Evolutionary conservation across 2,797 vertebrate genomes (phyloP).

Genomic region (Lindbergichthys nudifrons): DNA sequence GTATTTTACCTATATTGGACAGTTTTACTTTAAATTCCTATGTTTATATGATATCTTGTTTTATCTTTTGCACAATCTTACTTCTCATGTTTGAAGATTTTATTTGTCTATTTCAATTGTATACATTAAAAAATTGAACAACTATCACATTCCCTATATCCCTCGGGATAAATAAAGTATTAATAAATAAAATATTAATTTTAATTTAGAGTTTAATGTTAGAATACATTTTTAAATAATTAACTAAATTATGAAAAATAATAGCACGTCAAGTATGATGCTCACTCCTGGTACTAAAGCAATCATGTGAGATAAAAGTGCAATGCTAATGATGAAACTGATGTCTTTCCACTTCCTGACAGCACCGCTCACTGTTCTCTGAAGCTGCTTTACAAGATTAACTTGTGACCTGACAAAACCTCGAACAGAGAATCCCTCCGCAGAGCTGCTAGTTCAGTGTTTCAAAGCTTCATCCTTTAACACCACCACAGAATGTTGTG

Average conservation of each 20-base stretch:
- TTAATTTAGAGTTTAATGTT: too few species aligned
- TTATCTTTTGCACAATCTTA: too few species aligned
- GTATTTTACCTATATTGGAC: too few species aligned
- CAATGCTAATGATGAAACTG: constrained; percentile 27
- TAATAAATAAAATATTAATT: too few species aligned
- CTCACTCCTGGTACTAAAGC: constrained; percentile 2
- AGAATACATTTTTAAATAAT: not conserved
- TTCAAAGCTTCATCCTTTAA: constrained; percentile 9
- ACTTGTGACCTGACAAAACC: constrained; percentile 46
- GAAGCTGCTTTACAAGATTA: constrained; percentile 47
- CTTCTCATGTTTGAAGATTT: too few species aligned
- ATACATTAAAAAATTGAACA: too few species aligned
- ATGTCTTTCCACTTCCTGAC: constrained; percentile 48
- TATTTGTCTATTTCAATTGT: too few species aligned
- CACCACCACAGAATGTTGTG: not conserved
- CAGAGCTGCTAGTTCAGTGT: constrained; percentile 20
- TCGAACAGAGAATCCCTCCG: constrained; percentile 28
- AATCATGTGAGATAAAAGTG: constrained; percentile 26
- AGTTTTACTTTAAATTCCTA: too few species aligned
- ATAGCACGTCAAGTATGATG: not conserved
- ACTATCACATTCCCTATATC: too few species aligned
- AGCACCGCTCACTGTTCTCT: constrained; percentile 34
- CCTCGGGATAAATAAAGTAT: too few species aligned
- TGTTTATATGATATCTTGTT: too few species aligned
- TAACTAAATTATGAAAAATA: not conserved